A percentile compares a stretch with the other conserved stretches of the same genome.
These are phyloP conservation scores for Takifugu bimaculatus DNA, from an alignment of 2,113 vertebrate genomes.

Conservation along the genomic window DNA sequence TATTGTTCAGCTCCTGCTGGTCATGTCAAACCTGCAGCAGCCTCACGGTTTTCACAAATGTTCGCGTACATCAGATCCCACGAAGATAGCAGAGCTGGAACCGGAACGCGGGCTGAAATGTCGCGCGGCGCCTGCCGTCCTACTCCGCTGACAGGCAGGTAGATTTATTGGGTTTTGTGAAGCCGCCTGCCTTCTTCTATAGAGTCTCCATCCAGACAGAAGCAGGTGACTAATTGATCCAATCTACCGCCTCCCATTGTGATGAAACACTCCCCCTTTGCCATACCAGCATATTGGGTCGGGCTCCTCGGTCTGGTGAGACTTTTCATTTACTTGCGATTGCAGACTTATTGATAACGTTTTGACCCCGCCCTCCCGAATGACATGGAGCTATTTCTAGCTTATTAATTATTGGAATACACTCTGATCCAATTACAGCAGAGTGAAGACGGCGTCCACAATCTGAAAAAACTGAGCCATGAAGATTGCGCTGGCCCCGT, in stretches of 20 bases:
- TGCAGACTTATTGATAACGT: slow-evolving; percentile 37
- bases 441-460: neutral
- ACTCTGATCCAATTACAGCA: slow-evolving; percentile 37
- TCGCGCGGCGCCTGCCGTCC: slow-evolving; percentile 34
- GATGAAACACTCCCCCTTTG: slow-evolving; percentile 33
- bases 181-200: neutral
- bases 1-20: slow-evolving; percentile 42
- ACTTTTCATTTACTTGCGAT: slow-evolving; percentile 29
- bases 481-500: slow-evolving; percentile 41
- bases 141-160: slow-evolving; percentile 25
- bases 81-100: slow-evolving; percentile 26
- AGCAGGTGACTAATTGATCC: slow-evolving; percentile 34
- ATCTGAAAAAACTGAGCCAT: slow-evolving; percentile 43
- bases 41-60: slow-evolving; percentile 21
- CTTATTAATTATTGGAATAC: slow-evolving; percentile 49
- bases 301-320: slow-evolving; percentile 29
- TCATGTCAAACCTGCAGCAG: slow-evolving; percentile 27
- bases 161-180: slow-evolving; percentile 23
- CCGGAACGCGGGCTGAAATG: slow-evolving; percentile 43
- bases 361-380: slow-evolving; percentile 25
- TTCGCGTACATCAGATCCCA: slow-evolving; percentile 23
- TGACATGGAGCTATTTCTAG: slow-evolving; percentile 8
- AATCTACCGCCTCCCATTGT: slow-evolving; percentile 31
- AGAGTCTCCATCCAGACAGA: slow-evolving; percentile 16
- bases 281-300: slow-evolving; percentile 9